Conservation (phyloP, 64 coral and sea anemone species). For the Platygyra sinensis region DNA sequence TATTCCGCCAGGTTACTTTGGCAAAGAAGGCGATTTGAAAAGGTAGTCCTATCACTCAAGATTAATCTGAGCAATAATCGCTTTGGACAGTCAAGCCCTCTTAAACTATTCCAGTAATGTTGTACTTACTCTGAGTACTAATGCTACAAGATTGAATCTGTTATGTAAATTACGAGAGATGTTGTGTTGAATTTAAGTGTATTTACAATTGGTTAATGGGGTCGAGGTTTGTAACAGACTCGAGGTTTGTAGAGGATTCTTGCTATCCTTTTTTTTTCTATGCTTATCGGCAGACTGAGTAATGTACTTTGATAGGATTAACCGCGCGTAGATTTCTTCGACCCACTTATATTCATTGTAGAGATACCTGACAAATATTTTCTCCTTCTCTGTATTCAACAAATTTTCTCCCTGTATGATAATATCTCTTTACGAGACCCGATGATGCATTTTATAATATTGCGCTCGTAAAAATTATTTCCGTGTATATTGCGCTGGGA, state of each 20-base stretch:
- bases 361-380: not conserved
- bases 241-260: too few species aligned
- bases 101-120: not conserved
- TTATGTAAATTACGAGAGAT: not conserved
- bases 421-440: not conserved
- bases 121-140: not conserved
- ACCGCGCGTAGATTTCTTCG: not conserved
- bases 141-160: not conserved
- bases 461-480: not conserved
- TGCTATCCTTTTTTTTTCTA: too few species aligned
- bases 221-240: too few species aligned
- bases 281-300: too few species aligned
- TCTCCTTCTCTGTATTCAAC: not conserved
- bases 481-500: not conserved
- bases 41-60: too few species aligned
- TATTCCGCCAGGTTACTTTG: too few species aligned
- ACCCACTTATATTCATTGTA: not conserved
- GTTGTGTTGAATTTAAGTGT: not conserved
- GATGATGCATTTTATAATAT: not conserved
- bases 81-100: not conserved
- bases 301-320: not conserved
- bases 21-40: too few species aligned
- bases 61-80: not conserved
- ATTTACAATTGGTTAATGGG: too few species aligned
- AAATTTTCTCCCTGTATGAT: not conserved